Percentiles rank a stretch among this genome's conserved stretches.
Conservation (phyloP, 2,113 vertebrate species). For the Anas platyrhynchos region DNA sequence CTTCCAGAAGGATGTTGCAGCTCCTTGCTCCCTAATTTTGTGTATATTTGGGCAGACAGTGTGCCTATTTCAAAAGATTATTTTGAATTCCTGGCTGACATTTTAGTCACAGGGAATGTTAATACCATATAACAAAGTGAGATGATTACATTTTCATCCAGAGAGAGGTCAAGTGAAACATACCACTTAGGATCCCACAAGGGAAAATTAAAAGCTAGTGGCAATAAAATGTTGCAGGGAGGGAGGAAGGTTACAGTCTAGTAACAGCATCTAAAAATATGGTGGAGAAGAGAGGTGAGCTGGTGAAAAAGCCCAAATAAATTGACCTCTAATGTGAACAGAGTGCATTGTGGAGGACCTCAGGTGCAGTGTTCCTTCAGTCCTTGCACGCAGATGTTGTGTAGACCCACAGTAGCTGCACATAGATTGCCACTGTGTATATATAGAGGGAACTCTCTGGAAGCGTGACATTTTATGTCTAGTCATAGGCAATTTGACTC, state of each 20-base stretch:
- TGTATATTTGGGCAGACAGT: neutral
- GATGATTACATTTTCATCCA: neutral
- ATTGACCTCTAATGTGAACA: neutral
- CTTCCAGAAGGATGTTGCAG: neutral
- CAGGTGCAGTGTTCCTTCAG: neutral
- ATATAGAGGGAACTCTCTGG: neutral
- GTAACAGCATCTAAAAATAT: neutral
- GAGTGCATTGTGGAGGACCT: neutral
- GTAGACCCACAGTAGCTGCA: neutral
- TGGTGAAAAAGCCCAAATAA: neutral
- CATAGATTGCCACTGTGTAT: neutral
- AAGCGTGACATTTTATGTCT: neutral
- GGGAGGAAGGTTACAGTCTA: neutral
- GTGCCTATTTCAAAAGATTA: neutral
- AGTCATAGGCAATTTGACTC: neutral
- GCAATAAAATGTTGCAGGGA: neutral
- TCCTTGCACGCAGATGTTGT: neutral
- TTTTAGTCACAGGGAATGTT: neutral
- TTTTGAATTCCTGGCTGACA: neutral
- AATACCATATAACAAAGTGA: neutral
- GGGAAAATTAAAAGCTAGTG: neutral
- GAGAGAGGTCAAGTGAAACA: neutral
- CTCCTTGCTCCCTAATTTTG: neutral
- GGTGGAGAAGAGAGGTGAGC: neutral
- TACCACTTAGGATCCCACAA: neutral